Evolutionary conservation across 2,797 vertebrate genomes (phyloP), one percentile per base, ranked within the genome.

Genomic region (Botia kubotai): DNA sequence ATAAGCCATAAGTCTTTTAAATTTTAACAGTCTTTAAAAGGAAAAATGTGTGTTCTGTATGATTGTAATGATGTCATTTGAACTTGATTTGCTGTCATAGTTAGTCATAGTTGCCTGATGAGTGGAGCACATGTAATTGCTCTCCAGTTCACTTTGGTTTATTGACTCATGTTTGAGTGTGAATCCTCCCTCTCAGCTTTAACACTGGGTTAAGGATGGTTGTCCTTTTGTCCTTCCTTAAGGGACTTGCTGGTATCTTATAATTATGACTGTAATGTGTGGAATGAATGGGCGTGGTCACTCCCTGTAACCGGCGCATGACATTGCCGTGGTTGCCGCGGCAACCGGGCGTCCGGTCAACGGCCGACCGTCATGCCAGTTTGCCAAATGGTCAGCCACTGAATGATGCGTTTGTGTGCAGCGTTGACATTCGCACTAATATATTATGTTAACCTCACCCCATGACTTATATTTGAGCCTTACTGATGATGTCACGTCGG

Each of bases 231-330:
- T 6, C 63, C 39, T 57, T 77, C 46, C 33, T 77, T 29, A 52
- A 48, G 60, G 63, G 39, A 63, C 57, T 21, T 4, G 3, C 69
- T 83, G 78, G 19, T 68, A 81, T 83, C 75, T 71, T 3, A 17
- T 79, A 60, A 81, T 81, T 72, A 81, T 57, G 46, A 50, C 60
- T 76, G 74, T 53, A 48, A 85, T 81, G 71, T 81, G 50, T 82
- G 80, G 80, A 87, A 82, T 81, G 82, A 72, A 36, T 50, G 66
- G 74, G 82, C 33, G 70, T 80, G 80, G 72, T 63, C 21, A 65
- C 29, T 72, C 21, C 66, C 68, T 21, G 43, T 1, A 33, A 26
- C 60, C 60, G 3, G 7, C 36, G 57, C 57, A 36, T 19, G 68
- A 63, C 58, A 39, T 33, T 71, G 69, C 60, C 50, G 57, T 65